Evolutionary conservation across 2,888 invertebrate genomes (phyloP).

Genomic region (Luperina nickerlii): DNA sequence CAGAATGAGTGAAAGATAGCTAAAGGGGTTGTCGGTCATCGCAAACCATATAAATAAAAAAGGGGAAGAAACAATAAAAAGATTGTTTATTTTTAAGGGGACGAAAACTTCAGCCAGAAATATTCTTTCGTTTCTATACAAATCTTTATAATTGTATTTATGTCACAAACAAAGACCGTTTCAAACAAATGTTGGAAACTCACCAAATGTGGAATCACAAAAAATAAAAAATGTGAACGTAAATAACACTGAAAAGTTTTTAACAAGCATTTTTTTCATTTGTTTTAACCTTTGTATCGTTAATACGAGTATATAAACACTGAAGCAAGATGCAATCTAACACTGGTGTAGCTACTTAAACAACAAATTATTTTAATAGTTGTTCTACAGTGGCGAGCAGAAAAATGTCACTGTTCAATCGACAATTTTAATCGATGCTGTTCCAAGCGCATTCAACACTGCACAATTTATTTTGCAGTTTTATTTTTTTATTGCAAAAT

Average conservation of each 20-base stretch:
- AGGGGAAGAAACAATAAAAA: conserved; percentile 6
- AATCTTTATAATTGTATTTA: not conserved
- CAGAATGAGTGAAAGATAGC: not conserved
- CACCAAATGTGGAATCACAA: conserved; percentile 62
- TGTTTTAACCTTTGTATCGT: not conserved
- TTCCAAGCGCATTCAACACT: not conserved
- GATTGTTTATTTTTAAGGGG: not conserved
- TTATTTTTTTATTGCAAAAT: not conserved
- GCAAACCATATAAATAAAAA: conserved; percentile 20
- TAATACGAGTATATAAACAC: not conserved
- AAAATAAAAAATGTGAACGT: conserved; percentile 44
- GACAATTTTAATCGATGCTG: not conserved
- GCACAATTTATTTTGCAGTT: not conserved
- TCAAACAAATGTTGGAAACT: conserved; percentile 45
- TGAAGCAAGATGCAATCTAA: conserved; percentile 9
- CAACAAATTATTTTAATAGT: not conserved
- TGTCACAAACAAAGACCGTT: not conserved
- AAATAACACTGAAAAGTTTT: conserved; percentile 46
- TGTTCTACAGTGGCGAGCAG: conserved; percentile 11
- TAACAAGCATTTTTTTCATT: conserved; percentile 51
- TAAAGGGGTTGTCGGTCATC: not conserved
- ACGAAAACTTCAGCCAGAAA: not conserved
- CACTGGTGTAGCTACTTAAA: conserved; percentile 8
- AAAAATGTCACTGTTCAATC: not conserved
- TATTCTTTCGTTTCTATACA: not conserved